Conservation (phyloP, 2,888 invertebrate genomes). For the Ophraella communa region DNA sequence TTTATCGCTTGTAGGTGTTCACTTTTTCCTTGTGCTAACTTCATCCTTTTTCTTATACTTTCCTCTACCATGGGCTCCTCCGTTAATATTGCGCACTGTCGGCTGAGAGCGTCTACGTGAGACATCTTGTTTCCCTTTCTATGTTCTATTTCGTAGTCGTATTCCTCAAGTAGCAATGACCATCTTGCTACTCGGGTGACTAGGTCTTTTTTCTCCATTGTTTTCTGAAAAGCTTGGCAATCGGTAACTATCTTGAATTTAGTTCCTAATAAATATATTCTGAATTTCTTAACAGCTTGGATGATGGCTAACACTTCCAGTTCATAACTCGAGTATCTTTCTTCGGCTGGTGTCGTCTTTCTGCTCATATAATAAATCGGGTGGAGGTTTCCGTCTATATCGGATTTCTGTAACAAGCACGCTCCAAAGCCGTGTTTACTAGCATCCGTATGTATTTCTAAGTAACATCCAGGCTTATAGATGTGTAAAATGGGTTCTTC, state of each 20-base stretch:
- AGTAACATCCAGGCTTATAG: conserved; percentile 27
- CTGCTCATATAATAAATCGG: conserved; percentile 44
- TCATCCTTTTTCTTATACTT: conserved; percentile 16
- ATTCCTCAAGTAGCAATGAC: too few relatives aligned
- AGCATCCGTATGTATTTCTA: conserved; percentile 47
- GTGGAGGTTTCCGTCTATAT: conserved; percentile 41
- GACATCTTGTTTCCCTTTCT: too few relatives aligned
- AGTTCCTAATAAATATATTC: too few relatives aligned
- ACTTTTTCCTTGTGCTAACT: conserved; percentile 37
- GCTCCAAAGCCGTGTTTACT: conserved; percentile 45
- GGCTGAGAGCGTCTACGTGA: too few relatives aligned
- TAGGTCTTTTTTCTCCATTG: too few relatives aligned
- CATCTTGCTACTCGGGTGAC: too few relatives aligned
- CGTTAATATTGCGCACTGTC: too few relatives aligned
- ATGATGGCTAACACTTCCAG: conserved; percentile 52
- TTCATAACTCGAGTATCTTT: conserved; percentile 50
- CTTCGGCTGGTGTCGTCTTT: conserved; percentile 46
- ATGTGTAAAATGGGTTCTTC: conserved; percentile 34
- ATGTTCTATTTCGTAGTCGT: too few relatives aligned
- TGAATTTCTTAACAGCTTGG: conserved; percentile 49
- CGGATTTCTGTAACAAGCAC: conserved; percentile 43
- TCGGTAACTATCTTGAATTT: too few relatives aligned
- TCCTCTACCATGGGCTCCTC: conserved; percentile 13
- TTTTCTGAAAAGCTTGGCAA: too few relatives aligned
- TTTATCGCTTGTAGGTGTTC: conserved; percentile 37